Evolutionary conservation across 2,888 invertebrate species (phyloP).

Genomic region (Hydrotaea cyrtoneurina): DNA sequence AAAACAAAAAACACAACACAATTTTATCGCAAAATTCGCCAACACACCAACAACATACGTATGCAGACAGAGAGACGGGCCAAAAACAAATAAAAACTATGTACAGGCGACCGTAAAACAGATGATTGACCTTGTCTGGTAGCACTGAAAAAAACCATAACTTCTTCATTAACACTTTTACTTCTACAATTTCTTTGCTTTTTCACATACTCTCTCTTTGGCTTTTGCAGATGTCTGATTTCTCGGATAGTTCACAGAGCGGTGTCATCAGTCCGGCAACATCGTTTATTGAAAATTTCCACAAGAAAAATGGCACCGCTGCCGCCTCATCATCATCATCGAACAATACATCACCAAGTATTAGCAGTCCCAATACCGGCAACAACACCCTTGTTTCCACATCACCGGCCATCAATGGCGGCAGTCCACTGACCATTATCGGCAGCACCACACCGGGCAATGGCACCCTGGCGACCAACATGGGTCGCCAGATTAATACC

Average conservation of each 20-base stretch:
- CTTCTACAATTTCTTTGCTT: too few relatives aligned
- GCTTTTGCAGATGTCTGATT: constrained; percentile 80
- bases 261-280: constrained; percentile 82
- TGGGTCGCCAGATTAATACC: constrained; percentile 74
- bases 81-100: too few relatives aligned
- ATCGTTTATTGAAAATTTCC: constrained; percentile 87
- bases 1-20: not conserved
- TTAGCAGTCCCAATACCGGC: constrained; percentile 52
- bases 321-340: constrained; percentile 40
- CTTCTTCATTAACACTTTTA: too few relatives aligned
- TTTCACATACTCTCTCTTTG: constrained; percentile 15
- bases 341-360: constrained; percentile 58
- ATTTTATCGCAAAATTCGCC: not conserved
- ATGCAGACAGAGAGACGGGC: not conserved
- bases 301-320: constrained; percentile 83
- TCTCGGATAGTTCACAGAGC: constrained; percentile 80
- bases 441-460: constrained; percentile 11
- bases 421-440: constrained; percentile 49
- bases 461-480: constrained; percentile 54
- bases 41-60: not conserved
- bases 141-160: too few relatives aligned
- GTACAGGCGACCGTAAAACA: too few relatives aligned
- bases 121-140: too few relatives aligned
- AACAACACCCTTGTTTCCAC: constrained; percentile 52
- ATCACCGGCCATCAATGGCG: constrained; percentile 67